Percentiles rank a stretch among this genome's conserved stretches.
phyloP scores from a whole-genome alignment of 2,113 vertebrate genomes.

The Rhynchomys soricoides region DNA sequence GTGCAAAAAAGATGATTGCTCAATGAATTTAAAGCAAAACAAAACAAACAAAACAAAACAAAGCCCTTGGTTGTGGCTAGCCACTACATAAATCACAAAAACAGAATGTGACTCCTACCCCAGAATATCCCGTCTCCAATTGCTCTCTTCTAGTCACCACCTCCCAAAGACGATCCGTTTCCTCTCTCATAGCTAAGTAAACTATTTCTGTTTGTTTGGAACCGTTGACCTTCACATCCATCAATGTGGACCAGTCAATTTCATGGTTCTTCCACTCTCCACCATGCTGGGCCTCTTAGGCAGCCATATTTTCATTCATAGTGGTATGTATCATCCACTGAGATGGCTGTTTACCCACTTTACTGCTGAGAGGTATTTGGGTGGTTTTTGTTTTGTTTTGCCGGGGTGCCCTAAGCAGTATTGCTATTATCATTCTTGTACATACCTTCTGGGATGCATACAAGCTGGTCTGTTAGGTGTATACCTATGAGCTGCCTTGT shows the following conservation, averaged over 20 bases:
- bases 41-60: background rate
- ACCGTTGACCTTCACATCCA: background rate
- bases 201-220: background rate
- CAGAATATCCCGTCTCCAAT: background rate
- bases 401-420: background rate
- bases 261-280: background rate
- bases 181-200: background rate
- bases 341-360: background rate
- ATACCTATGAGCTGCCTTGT: background rate
- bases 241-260: background rate
- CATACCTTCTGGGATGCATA: background rate
- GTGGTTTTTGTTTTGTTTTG: background rate
- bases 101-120: background rate
- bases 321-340: background rate
- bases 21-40: slow-evolving; percentile 6
- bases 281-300: background rate
- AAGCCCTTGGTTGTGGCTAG: background rate
- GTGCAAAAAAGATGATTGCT: background rate
- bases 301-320: background rate
- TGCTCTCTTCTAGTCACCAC: background rate
- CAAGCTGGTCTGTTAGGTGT: background rate
- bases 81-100: background rate
- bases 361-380: background rate
- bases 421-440: background rate
- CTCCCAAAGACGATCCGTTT: background rate